Evolutionary conservation across 2,797 vertebrate species (phyloP), one percentile per base, ranked within the genome.

Genomic region (Gallirallus australis): DNA sequence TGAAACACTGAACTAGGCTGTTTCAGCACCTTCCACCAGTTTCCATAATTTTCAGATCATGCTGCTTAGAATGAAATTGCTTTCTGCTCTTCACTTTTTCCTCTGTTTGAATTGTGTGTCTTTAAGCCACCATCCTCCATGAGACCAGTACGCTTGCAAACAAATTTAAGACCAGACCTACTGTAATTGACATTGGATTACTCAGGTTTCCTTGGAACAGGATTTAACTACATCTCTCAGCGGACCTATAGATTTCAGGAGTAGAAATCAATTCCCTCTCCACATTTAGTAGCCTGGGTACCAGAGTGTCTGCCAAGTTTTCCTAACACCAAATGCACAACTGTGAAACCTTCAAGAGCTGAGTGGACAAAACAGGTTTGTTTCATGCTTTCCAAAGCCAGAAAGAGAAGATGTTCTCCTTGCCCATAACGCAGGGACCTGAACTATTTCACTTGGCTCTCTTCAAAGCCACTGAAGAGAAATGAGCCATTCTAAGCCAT

Each of bases 301-400:
- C 7, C 42, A 53, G 21, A 39, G 15, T 21, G 15, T 39, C 52
- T 57, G 45, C 20, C 52, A 59, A 40, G 33, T 33, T 53, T 77
- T 31, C 21, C 15, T 60, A 47, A 39, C 3, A 20, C 7, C 12
- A 31, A 77, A 53, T 60, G 9, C 6, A 27, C 0, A 0, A 37
- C 19, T 37, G 8, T 25, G 27, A 53, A 82, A 60, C 16, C 33
- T 40, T 77, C 30, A 12, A 1, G 3, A 81, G 9, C 9, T 30
- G 13, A 77, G 35, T 31, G 12, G 33, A 35, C 18, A 47, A 65
- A 53, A 25, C 19, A 39, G 21, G 6, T 17, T 47, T 47, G 3
- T 42, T 42, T 42, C 27, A 12, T 33, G 9, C 12, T 64, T n/a
- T 59, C 14, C 52, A 57, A 77, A 35, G 3, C 8, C 33, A 53